Conservation (phyloP, 2,888 invertebrate species). For the Diarsia mendica region DNA sequence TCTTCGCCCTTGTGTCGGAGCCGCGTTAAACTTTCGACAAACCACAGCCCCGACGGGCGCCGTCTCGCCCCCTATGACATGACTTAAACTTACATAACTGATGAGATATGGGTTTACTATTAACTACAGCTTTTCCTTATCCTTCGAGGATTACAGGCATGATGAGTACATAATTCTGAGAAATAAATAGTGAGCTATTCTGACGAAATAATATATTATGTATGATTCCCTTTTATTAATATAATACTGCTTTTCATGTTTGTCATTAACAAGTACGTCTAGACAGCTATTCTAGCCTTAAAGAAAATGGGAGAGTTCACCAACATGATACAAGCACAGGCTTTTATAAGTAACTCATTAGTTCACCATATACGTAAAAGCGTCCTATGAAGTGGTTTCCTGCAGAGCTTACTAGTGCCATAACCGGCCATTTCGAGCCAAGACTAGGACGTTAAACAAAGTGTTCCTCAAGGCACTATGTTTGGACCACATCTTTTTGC, state of each 20-base stretch:
- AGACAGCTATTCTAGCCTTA: background rate
- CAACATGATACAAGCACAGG: background rate
- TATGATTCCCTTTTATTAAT: no score
- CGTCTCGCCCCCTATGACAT: background rate
- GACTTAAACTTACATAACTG: background rate
- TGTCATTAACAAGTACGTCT: background rate
- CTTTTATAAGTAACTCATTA: background rate
- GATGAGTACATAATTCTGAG: no score
- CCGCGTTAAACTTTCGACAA: no score
- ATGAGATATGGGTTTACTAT: background rate
- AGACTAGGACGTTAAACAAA: conserved; percentile 9
- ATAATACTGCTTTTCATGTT: background rate
- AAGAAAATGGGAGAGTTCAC: background rate
- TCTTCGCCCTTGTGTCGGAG: no score
- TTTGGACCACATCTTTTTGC: conserved; percentile 1
- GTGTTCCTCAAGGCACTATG: conserved; percentile 27
- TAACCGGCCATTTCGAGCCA: background rate
- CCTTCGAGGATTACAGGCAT: background rate
- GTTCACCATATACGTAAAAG: background rate
- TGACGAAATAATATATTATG: no score
- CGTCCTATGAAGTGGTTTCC: background rate
- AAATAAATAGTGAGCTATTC: no score
- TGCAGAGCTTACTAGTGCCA: background rate
- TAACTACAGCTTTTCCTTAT: background rate
- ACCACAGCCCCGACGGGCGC: no score